These are phyloP conservation scores for Drosophila diplacantha DNA, from an alignment of 2,888 invertebrate genomes.

Conservation along the genomic window DNA sequence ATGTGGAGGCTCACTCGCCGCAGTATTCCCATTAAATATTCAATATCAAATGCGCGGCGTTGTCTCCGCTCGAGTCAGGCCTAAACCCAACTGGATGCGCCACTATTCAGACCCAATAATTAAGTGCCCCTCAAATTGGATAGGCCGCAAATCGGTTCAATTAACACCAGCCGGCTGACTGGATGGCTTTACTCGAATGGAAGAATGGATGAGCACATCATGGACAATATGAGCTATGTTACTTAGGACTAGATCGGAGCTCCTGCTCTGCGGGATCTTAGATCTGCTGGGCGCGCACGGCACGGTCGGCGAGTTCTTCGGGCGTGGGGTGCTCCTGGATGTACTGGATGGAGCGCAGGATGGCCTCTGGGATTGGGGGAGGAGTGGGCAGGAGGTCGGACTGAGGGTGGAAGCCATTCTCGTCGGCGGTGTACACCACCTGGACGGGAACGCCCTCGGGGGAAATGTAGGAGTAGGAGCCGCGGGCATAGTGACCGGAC, in stretches of 20 bases:
- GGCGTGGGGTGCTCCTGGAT: conserved; percentile 69
- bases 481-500: conserved; percentile 78
- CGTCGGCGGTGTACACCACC: conserved; percentile 70
- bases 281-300: conserved; percentile 54
- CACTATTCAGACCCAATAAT: conserved; percentile 46
- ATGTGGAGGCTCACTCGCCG: conserved; percentile 1
- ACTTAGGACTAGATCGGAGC: conserved; percentile 12
- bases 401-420: conserved; percentile 71
- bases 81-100: background rate
- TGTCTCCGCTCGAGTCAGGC: conserved; percentile 21
- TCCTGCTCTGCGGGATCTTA: conserved; percentile 27
- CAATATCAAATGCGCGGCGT: conserved; percentile 31
- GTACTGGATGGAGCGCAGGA: conserved; percentile 60
- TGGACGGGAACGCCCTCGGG: conserved; percentile 71
- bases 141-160: conserved; percentile 48
- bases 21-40: conserved; percentile 32
- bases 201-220: conserved; percentile 13
- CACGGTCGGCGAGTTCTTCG: conserved; percentile 70
- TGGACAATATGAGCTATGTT: conserved; percentile 12
- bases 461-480: conserved; percentile 58
- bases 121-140: conserved; percentile 41
- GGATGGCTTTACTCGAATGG: conserved; percentile 44
- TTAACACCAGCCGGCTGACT: conserved; percentile 31
- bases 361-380: conserved; percentile 72
- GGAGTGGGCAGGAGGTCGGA: conserved; percentile 71